These are phyloP conservation scores for Cephus pulcher DNA, from an alignment of 2,888 invertebrate genomes.

Conservation along the genomic window DNA sequence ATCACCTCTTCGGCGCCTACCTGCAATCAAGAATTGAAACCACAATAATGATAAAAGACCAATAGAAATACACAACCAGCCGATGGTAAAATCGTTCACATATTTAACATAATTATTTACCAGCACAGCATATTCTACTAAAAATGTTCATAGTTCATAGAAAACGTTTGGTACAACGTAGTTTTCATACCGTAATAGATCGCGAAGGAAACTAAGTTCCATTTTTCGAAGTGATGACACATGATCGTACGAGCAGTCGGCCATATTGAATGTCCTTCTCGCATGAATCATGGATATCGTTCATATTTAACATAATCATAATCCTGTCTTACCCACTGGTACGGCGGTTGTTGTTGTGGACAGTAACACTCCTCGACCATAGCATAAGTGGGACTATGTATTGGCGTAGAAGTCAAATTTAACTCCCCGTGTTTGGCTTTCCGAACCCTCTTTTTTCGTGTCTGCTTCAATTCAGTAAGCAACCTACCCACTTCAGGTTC, in stretches of 20 bases:
- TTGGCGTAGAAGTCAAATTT: constrained; percentile 44
- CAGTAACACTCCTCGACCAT: constrained; percentile 53
- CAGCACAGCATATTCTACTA: not conserved
- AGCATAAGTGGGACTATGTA: constrained; percentile 47
- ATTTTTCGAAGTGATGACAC: not conserved
- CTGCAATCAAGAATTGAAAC: constrained; percentile 30
- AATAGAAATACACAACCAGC: not conserved
- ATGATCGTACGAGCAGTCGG: not conserved
- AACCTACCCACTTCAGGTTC: constrained; percentile 47
- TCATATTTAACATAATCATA: constrained; percentile 4
- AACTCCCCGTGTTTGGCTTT: constrained; percentile 41
- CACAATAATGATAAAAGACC: not conserved
- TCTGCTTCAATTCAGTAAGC: constrained; percentile 52
- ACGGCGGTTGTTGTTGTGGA: constrained; percentile 39
- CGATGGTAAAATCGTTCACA: not conserved
- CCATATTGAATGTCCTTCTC: not conserved
- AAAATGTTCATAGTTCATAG: not conserved
- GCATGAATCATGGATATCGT: not conserved
- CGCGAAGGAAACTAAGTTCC: not conserved
- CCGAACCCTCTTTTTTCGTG: constrained; percentile 51
- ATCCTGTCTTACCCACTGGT: constrained; percentile 54
- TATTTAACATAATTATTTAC: not conserved
- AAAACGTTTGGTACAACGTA: not conserved
- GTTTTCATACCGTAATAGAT: not conserved
- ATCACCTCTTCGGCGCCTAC: constrained; percentile 59